Percentiles rank a stretch among this genome's conserved stretches.
Evolutionary conservation across 2,797 vertebrate species (phyloP).

Genomic region (Sebastes ruberrimus): DNA sequence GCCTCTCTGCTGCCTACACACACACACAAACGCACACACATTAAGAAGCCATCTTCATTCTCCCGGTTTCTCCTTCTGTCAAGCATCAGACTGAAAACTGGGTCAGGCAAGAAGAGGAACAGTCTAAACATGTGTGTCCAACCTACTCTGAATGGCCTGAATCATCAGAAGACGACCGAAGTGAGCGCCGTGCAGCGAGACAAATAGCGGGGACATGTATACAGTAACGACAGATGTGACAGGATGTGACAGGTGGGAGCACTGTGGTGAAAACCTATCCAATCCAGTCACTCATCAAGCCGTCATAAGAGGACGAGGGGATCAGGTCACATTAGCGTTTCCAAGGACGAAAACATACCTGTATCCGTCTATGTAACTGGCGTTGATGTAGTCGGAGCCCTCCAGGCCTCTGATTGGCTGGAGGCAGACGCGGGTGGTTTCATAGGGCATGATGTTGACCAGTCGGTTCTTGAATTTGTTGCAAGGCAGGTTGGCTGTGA

Average conservation of each 20-base stretch:
- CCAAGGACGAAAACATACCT: conserved; percentile 77
- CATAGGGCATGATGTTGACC: conserved; percentile 99
- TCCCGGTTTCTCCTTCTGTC: conserved; percentile 40
- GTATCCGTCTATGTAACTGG: conserved; percentile 97
- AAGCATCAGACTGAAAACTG: conserved; percentile 49
- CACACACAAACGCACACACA: conserved; percentile 26
- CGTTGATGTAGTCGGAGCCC: conserved; percentile 97
- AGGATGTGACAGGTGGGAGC: conserved; percentile 67
- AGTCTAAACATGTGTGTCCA: conserved; percentile 61
- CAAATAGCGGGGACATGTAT: conserved; percentile 36
- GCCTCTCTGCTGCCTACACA: conserved; percentile 91
- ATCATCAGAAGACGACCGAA: conserved; percentile 56
- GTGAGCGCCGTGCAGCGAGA: conserved; percentile 7
- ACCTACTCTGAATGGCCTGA: conserved; percentile 55
- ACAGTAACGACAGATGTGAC: conserved; percentile 63
- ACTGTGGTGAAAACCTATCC: conserved; percentile 62
- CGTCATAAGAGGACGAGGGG: conserved; percentile 33
- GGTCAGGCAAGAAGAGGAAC: conserved; percentile 53
- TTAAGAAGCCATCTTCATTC: conserved; percentile 16
- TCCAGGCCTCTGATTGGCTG: conserved; percentile 98
- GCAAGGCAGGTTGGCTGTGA: conserved; percentile 98
- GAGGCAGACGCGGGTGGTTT: conserved; percentile 95
- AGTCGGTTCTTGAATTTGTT: conserved; percentile 99
- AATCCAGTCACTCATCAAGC: conserved; percentile 62
- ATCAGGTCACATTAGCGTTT: conserved; percentile 67